phyloP scores from a whole-genome alignment of 2,888 invertebrate species.

The Sarcophaga caerulescens region DNA sequence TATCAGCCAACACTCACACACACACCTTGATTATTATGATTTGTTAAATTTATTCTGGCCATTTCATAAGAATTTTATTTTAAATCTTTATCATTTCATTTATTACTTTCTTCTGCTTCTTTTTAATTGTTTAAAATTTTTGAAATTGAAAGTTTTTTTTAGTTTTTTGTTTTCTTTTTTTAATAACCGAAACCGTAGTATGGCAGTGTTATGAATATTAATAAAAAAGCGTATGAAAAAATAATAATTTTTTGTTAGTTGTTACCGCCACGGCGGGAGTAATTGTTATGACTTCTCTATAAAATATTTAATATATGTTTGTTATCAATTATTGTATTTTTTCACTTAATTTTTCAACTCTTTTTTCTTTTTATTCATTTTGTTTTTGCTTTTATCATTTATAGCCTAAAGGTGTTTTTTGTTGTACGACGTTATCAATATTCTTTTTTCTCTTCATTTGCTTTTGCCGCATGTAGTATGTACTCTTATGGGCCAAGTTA shows the following conservation, averaged over 20 bases:
- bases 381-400: constrained; percentile 14
- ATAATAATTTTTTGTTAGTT: constrained; percentile 10
- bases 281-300: constrained; percentile 54
- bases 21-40: constrained; percentile 60
- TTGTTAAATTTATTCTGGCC: constrained; percentile 57
- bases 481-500: constrained; percentile 48
- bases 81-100: constrained; percentile 27
- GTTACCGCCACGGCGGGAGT: constrained; percentile 60
- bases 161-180: constrained; percentile 20
- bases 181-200: no score
- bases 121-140: constrained; percentile 14
- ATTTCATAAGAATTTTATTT: constrained; percentile 39
- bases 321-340: constrained; percentile 53
- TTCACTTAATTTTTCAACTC: background rate
- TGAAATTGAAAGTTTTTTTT: constrained; percentile 22
- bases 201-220: constrained; percentile 2
- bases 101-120: constrained; percentile 16
- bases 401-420: constrained; percentile 47
- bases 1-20: background rate
- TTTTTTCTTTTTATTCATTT: background rate
- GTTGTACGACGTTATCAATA: constrained; percentile 35
- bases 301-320: constrained; percentile 60
- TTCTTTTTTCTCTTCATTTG: constrained; percentile 31
- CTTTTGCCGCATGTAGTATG: background rate
- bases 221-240: background rate